Evolutionary conservation across 2,888 invertebrate species (phyloP).

Genomic region (Pandemis cinnamomeana): DNA sequence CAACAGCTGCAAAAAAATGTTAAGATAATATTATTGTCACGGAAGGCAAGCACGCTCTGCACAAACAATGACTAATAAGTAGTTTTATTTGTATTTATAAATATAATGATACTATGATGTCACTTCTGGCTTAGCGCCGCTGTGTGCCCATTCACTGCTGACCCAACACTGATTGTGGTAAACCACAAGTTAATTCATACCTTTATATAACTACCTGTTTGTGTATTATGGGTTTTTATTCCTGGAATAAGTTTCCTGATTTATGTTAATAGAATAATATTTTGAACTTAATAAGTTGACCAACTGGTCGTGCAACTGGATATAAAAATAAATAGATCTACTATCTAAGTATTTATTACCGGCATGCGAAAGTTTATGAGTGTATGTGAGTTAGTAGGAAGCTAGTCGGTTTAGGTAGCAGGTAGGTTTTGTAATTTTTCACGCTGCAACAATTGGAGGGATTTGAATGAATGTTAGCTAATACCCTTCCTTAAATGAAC

Average conservation of each 20-base stretch:
- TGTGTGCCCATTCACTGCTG: slow-evolving; percentile 21
- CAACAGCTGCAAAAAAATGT: neutral
- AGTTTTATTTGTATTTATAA: slow-evolving; percentile 2
- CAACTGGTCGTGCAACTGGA: neutral
- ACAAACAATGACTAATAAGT: slow-evolving; percentile 14
- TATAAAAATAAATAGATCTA: neutral
- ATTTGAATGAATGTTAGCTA: no score
- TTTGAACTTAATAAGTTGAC: neutral
- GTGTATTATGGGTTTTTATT: slow-evolving; percentile 10
- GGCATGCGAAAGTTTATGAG: no score
- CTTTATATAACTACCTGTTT: slow-evolving; percentile 21
- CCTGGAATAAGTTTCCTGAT: slow-evolving; percentile 10
- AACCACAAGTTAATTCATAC: slow-evolving; percentile 33
- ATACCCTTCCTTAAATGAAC: no score
- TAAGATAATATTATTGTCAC: neutral
- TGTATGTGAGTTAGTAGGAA: no score
- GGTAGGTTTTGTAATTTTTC: no score
- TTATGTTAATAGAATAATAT: neutral
- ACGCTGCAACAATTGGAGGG: no score
- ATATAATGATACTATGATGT: slow-evolving; percentile 30
- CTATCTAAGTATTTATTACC: no score
- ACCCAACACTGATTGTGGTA: slow-evolving; percentile 23
- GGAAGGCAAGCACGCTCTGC: neutral
- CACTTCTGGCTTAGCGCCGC: slow-evolving; percentile 26
- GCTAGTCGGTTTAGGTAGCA: no score